Conservation (phyloP, 2,888 invertebrate genomes). For the Amorpha juglandis region DNA sequence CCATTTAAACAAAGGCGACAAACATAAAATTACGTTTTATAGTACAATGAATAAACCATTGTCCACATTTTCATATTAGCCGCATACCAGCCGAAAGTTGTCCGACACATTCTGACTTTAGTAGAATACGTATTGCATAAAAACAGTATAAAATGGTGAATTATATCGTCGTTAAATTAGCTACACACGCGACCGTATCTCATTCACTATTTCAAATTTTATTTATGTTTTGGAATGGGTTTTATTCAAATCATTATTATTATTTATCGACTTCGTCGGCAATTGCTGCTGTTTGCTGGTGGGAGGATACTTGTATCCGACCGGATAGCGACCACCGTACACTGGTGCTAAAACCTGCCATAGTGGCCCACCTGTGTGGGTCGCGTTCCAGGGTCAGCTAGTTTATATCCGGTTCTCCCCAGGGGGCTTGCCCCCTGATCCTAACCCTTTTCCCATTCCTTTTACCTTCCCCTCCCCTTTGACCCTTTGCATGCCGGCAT, state of each 20-base stretch:
- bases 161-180: constrained; percentile 36
- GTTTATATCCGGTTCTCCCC: too few species aligned
- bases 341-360: too few species aligned
- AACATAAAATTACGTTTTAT: constrained; percentile 15
- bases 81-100: constrained; percentile 19
- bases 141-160: constrained; percentile 37
- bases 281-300: too few species aligned
- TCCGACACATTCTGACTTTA: constrained; percentile 8
- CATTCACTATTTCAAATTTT: constrained; percentile 35
- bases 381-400: too few species aligned
- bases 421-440: too few species aligned
- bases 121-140: constrained; percentile 23
- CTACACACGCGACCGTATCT: constrained; percentile 34
- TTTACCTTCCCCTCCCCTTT: too few species aligned
- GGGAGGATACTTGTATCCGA: too few species aligned
- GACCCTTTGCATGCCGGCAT: too few species aligned
- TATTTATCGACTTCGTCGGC: constrained; percentile 35
- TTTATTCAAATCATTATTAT: constrained; percentile 41
- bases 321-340: too few species aligned
- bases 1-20: neutral
- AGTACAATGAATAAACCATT: constrained; percentile 13
- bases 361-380: too few species aligned
- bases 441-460: too few species aligned
- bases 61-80: constrained; percentile 13
- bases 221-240: constrained; percentile 32